Evolutionary conservation across 2,113 vertebrate species (phyloP).

Genomic region (Corythaeola cristata): DNA sequence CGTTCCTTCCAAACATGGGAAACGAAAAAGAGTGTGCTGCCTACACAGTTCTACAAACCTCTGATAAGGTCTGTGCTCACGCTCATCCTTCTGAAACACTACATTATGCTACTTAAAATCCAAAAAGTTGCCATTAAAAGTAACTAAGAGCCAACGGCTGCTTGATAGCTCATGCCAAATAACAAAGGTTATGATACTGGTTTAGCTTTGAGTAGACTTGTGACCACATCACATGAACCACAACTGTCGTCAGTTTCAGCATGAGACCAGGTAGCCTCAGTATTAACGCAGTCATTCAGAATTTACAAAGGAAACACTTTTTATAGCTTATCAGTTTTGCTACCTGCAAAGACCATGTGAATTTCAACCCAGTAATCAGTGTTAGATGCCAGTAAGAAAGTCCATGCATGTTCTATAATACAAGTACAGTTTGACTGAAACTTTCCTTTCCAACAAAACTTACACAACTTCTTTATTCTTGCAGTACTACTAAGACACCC

Average conservation of each 20-base stretch:
- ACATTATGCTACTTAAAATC: background rate
- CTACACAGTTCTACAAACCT: background rate
- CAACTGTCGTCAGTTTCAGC: background rate
- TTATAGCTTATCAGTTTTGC: background rate
- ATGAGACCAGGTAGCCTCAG: background rate
- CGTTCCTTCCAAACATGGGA: conserved; percentile 28
- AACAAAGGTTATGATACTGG: background rate
- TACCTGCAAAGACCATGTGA: background rate
- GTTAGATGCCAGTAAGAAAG: background rate
- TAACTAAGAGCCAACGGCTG: background rate
- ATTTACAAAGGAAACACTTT: background rate
- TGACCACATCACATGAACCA: conserved; percentile 51
- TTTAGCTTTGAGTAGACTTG: background rate
- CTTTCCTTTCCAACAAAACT: background rate
- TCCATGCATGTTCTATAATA: background rate
- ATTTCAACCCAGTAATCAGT: background rate
- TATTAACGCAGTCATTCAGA: background rate
- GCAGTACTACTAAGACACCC: background rate
- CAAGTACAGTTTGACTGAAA: background rate
- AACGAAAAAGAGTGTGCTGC: background rate
- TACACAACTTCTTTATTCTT: background rate
- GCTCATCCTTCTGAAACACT: background rate
- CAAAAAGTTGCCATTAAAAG: background rate
- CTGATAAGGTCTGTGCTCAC: background rate
- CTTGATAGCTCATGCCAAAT: background rate